These are phyloP conservation scores for Siderastrea radians DNA, from an alignment of 92 coral and sea anemone species.

Conservation along the genomic window DNA sequence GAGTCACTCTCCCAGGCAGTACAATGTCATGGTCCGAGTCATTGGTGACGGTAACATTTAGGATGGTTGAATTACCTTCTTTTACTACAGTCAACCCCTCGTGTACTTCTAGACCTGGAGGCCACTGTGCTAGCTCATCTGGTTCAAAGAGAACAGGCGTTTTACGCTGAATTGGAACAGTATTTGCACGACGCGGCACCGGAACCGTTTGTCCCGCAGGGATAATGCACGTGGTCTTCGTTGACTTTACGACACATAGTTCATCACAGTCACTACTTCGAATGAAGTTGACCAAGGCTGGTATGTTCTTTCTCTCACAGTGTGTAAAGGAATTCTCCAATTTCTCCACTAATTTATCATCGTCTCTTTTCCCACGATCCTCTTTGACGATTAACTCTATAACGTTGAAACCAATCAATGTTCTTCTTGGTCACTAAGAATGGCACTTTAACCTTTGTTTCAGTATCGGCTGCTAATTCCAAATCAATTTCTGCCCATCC, in stretches of 20 bases:
- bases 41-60: too few relatives aligned
- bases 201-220: constrained; percentile 37
- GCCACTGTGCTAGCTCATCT: constrained; percentile 13
- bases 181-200: constrained; percentile 38
- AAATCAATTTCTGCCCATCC: too few relatives aligned
- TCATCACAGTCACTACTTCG: neutral
- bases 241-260: neutral
- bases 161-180: constrained; percentile 9
- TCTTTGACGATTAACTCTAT: constrained; percentile 69
- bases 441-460: too few relatives aligned
- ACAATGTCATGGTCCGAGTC: too few relatives aligned
- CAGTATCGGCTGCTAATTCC: too few relatives aligned
- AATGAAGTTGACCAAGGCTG: neutral
- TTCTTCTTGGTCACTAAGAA: constrained; percentile 72
- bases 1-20: too few relatives aligned
- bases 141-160: constrained; percentile 37
- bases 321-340: neutral
- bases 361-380: constrained; percentile 2
- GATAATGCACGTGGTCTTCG: neutral
- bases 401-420: constrained; percentile 79
- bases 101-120: too few relatives aligned
- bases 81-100: too few relatives aligned
- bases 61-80: too few relatives aligned
- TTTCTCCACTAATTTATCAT: neutral
- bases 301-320: neutral